Evolutionary conservation across 2,888 invertebrate species (phyloP).

Genomic region (Drepana falcataria): DNA sequence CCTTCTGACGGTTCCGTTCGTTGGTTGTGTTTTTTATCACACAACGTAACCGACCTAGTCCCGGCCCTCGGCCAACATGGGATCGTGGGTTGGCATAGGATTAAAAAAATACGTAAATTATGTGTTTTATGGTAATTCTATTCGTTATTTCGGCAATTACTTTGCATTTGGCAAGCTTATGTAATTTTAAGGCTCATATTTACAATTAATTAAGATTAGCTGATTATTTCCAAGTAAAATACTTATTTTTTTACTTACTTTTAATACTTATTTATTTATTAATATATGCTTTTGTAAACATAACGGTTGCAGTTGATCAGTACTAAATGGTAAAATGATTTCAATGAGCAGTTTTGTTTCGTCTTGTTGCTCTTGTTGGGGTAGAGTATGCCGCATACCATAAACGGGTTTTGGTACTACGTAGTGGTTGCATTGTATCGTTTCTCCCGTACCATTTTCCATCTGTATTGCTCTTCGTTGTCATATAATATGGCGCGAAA

Average conservation of each 20-base stretch:
- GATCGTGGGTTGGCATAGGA: slow-evolving; percentile 57
- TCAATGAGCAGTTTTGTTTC: slow-evolving; percentile 7
- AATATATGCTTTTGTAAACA: too few species aligned
- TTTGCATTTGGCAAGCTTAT: too few species aligned
- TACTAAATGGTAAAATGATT: too few species aligned
- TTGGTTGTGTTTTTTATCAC: slow-evolving; percentile 47
- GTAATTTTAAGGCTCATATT: too few species aligned
- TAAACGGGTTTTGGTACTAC: slow-evolving; percentile 71
- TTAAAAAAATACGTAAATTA: slow-evolving; percentile 18
- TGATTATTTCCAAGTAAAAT: too few species aligned
- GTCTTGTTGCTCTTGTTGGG: slow-evolving; percentile 28
- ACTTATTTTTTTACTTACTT: too few species aligned
- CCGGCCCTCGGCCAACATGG: slow-evolving; percentile 25
- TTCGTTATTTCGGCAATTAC: too few species aligned
- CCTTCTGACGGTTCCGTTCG: slow-evolving; percentile 49
- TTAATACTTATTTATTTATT: too few species aligned
- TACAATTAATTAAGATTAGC: too few species aligned
- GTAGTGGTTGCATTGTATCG: slow-evolving; percentile 65
- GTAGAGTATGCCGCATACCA: slow-evolving; percentile 60
- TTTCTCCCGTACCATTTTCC: slow-evolving; percentile 37
- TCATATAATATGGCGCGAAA: slow-evolving; percentile 51
- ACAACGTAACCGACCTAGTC: slow-evolving; percentile 27
- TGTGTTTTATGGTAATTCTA: too few species aligned
- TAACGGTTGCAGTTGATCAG: too few species aligned
- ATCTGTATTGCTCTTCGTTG: slow-evolving; percentile 15